Evolutionary conservation across 2,888 invertebrate genomes (phyloP).

Genomic region (Cataglyphis altisquamis): DNA sequence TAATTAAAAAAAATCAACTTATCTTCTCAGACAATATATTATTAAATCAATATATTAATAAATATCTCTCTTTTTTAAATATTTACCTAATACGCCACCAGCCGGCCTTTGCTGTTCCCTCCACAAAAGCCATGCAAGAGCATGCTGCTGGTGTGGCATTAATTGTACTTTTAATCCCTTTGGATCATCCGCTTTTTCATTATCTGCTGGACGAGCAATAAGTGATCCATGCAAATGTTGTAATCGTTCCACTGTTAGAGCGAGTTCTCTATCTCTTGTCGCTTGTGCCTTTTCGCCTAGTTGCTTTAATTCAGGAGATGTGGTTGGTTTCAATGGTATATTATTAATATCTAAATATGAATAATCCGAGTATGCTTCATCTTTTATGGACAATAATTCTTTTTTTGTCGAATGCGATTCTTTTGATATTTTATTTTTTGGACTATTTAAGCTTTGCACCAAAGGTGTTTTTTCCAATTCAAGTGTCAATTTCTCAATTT

Average conservation of each 20-base stretch:
- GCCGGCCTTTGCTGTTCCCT: slow-evolving; percentile 94
- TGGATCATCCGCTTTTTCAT: slow-evolving; percentile 88
- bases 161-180: slow-evolving; percentile 89
- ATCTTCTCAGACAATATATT: not conserved
- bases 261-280: slow-evolving; percentile 90
- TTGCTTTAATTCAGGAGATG: slow-evolving; percentile 47
- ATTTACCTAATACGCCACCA: slow-evolving; percentile 94
- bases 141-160: slow-evolving; percentile 95
- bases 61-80: not conserved
- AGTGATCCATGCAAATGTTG: slow-evolving; percentile 91
- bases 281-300: slow-evolving; percentile 87
- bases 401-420: not conserved
- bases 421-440: not conserved
- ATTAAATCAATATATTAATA: slow-evolving; percentile 2
- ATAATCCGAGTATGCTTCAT: not conserved
- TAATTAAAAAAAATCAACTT: slow-evolving; percentile 41
- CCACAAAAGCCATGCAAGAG: slow-evolving; percentile 96
- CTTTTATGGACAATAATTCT: not conserved
- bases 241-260: slow-evolving; percentile 91
- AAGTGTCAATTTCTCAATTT: slow-evolving; percentile 86
- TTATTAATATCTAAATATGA: not conserved
- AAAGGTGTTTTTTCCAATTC: slow-evolving; percentile 83
- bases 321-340: slow-evolving; percentile 45
- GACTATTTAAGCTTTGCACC: not conserved
- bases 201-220: slow-evolving; percentile 89